phyloP scores from a whole-genome alignment of 2,888 invertebrate genomes.

The Mythimna loreyi region DNA sequence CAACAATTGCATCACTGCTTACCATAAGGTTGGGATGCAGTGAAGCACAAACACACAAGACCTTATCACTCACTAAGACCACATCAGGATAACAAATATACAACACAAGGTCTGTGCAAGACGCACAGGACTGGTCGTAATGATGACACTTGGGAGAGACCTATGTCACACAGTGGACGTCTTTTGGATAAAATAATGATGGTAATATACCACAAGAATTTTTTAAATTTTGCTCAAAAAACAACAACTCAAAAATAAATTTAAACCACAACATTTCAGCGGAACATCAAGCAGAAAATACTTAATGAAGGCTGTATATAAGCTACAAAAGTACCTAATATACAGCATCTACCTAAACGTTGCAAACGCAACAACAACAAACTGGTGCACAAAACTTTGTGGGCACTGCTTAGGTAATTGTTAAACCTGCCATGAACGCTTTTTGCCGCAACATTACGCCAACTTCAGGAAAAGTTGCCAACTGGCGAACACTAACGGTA shows the following conservation, averaged over 20 bases:
- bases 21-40: too few relatives aligned
- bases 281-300: slow-evolving; percentile 27
- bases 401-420: slow-evolving; percentile 88
- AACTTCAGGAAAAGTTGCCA: slow-evolving; percentile 86
- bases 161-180: too few relatives aligned
- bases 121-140: too few relatives aligned
- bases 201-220: too few relatives aligned
- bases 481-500: slow-evolving; percentile 79
- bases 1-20: too few relatives aligned
- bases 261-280: not conserved
- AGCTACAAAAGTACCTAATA: slow-evolving; percentile 40
- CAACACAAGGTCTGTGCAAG: too few relatives aligned
- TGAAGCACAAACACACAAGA: too few relatives aligned
- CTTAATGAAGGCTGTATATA: slow-evolving; percentile 34
- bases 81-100: too few relatives aligned
- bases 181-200: too few relatives aligned
- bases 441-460: slow-evolving; percentile 89
- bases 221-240: too few relatives aligned
- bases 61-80: too few relatives aligned
- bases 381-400: slow-evolving; percentile 76
- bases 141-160: too few relatives aligned
- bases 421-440: slow-evolving; percentile 89
- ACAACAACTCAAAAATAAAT: not conserved
- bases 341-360: slow-evolving; percentile 47
- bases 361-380: slow-evolving; percentile 77